Evolutionary conservation across 2,888 invertebrate genomes (phyloP).

Genomic region (Furcula furcula): DNA sequence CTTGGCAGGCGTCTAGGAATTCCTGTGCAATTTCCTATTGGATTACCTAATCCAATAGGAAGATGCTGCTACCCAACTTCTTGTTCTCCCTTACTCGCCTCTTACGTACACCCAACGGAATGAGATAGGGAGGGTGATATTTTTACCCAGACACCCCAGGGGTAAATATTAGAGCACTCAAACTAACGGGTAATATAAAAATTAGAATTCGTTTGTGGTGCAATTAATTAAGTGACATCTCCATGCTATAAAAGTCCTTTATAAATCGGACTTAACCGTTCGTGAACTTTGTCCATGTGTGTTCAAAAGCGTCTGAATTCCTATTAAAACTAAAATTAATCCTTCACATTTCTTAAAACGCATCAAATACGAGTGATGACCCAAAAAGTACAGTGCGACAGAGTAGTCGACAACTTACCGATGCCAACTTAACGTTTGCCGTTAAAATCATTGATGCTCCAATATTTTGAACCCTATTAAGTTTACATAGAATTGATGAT

Average conservation of each 20-base stretch:
- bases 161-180: background rate
- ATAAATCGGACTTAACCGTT: slow-evolving; percentile 44
- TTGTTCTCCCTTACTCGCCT: too few relatives aligned
- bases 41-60: too few relatives aligned
- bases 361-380: slow-evolving; percentile 69
- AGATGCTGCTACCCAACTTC: too few relatives aligned
- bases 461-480: slow-evolving; percentile 8
- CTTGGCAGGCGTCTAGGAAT: too few relatives aligned
- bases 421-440: slow-evolving; percentile 34
- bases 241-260: slow-evolving; percentile 36
- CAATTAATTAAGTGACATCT: slow-evolving; percentile 29
- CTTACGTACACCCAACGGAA: too few relatives aligned
- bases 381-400: slow-evolving; percentile 68
- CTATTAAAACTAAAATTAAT: slow-evolving; percentile 70
- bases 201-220: slow-evolving; percentile 10
- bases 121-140: too few relatives aligned
- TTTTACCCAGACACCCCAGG: background rate
- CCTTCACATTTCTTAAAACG: slow-evolving; percentile 63
- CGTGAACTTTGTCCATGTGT: slow-evolving; percentile 35
- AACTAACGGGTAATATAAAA: slow-evolving; percentile 3
- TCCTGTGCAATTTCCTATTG: too few relatives aligned
- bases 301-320: slow-evolving; percentile 54
- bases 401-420: slow-evolving; percentile 65
- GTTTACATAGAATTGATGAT: slow-evolving; percentile 25
- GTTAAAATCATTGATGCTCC: background rate